Percentiles rank a stretch among this genome's conserved stretches.
Evolutionary conservation across 2,888 invertebrate genomes (phyloP).

Genomic region (Trichogramma evanescens): DNA sequence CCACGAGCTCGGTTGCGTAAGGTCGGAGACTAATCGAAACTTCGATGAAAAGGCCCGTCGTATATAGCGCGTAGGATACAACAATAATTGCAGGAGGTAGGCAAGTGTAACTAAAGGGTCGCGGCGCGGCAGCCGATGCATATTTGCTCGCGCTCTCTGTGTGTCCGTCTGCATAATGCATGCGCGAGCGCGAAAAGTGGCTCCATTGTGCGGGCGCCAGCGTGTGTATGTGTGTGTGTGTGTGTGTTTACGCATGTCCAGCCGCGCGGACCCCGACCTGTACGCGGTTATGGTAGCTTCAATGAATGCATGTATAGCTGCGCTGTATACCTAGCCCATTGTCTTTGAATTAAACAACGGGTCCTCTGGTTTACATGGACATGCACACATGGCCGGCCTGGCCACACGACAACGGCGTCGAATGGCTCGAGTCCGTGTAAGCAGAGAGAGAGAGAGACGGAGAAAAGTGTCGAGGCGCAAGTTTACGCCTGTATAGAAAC

Average conservation of each 20-base stretch:
- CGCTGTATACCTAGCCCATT: conserved; percentile 37
- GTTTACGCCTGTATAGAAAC: no score
- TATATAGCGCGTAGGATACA: not conserved
- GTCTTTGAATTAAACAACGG: conserved; percentile 43
- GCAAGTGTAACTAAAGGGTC: not conserved
- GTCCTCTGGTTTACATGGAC: no score
- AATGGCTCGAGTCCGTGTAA: no score
- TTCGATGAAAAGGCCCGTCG: not conserved
- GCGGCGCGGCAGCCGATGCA: not conserved
- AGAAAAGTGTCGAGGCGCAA: no score
- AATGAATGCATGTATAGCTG: conserved; percentile 24
- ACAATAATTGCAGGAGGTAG: not conserved
- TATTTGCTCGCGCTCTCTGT: not conserved
- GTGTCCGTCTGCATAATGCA: conserved; percentile 5
- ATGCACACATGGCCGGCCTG: no score
- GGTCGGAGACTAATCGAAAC: not conserved
- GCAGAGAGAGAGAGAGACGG: no score
- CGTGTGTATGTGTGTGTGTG: not conserved
- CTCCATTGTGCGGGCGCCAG: not conserved
- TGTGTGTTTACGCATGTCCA: conserved; percentile 3
- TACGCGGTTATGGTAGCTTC: not conserved
- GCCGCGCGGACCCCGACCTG: not conserved
- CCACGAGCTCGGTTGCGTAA: no score
- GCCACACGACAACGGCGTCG: no score
- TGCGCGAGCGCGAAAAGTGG: not conserved